Base-by-base conservation (phyloP, 2,888 invertebrate species). In the Acanthosoma haemorrhoidale region DNA sequence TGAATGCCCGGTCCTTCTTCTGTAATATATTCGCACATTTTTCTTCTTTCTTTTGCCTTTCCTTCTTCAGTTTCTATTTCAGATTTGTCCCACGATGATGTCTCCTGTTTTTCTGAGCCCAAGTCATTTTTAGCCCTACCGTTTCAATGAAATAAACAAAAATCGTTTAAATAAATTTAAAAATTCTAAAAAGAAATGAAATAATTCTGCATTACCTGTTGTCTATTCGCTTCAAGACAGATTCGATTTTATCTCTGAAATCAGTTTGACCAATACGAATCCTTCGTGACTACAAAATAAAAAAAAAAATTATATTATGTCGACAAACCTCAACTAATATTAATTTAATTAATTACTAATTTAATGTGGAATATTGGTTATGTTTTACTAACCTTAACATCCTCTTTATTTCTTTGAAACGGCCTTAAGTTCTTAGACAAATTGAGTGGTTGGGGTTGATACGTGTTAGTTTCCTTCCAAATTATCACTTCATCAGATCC, bases 1-100 rank as follows among this genome's bases (percentile, higher is more conserved):
- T 75, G 74, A 15, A 72, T 66, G 9, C 70, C 69, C 9, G 73
- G 71, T 29, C 71, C 72, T 18, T 64, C 39, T 16, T 73, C 74
- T 4, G 73, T 63, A 25, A 72, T 63, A n/a, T 68, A 43, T 13
- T 73, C 71, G 41, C 71, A 58, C 9, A 71, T 70, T 41, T 71
- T 71, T 51, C 68, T 70, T n/a, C 70, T 73, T 5, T 71, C 70
- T 38, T 70, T 71, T 13, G 70, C 67, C 32, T 71, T 72, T 36
- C 71, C 71, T 31, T 69, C 72, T 41, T 70, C 70, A 32, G 70
- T 71, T 51, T 70, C 72, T 11, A 64, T 70, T 9, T 73, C 70
- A 31, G 72, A 69, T 39, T 73, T 70, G 61, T 70, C 70, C 2
- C 70, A 63, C 11, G 68, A 70, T 57, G 63, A 59, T 29, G 36